These are phyloP conservation scores for Gallinago media DNA, from an alignment of 2,113 vertebrate genomes.

Conservation along the genomic window DNA sequence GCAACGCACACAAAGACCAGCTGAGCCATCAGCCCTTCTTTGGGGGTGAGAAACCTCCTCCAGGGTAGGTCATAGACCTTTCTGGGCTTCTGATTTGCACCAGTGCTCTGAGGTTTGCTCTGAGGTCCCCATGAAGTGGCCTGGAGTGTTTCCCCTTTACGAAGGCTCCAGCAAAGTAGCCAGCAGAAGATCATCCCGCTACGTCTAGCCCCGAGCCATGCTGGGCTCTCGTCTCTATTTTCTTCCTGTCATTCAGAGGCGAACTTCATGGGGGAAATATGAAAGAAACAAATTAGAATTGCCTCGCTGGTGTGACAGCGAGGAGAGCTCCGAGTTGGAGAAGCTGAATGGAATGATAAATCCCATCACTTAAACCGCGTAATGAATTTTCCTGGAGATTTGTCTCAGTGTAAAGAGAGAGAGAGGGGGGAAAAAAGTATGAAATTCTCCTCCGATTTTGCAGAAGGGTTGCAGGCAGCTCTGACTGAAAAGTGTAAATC, in stretches of 20 bases:
- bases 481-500: constrained; percentile 19
- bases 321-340: neutral
- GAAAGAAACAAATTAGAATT: constrained; percentile 45
- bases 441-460: neutral
- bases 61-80: neutral
- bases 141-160: rapidly evolving
- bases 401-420: constrained; percentile 53
- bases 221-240: constrained; percentile 8
- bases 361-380: constrained; percentile 26
- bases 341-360: constrained; percentile 32
- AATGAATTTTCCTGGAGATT: constrained; percentile 64
- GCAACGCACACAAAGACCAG: neutral
- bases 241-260: neutral
- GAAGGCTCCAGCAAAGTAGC: neutral
- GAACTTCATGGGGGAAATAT: neutral
- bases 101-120: rapidly evolving
- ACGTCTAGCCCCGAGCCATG: neutral
- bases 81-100: neutral
- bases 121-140: neutral
- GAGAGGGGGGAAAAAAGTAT: neutral
- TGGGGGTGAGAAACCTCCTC: neutral
- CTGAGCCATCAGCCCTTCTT: neutral
- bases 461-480: neutral
- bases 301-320: neutral
- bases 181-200: rapidly evolving